These are phyloP conservation scores for Microplitis deprimator DNA, from an alignment of 2,888 invertebrate species.

Conservation along the genomic window DNA sequence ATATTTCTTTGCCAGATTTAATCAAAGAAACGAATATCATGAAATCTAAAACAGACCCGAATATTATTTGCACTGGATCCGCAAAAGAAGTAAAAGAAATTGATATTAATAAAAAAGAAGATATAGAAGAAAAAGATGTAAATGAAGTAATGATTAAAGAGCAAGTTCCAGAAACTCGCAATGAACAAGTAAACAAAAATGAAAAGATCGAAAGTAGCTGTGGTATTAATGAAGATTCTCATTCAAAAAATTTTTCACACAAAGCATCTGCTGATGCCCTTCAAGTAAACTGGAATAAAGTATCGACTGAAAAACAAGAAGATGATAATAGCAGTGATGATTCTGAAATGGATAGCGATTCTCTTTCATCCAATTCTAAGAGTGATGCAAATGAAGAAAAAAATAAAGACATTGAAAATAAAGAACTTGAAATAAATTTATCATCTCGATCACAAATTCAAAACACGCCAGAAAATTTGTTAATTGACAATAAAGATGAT, in stretches of 20 bases:
- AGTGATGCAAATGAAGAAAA: conserved; percentile 58
- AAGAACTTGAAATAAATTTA: conserved; percentile 59
- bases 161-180: conserved; percentile 15
- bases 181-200: conserved; percentile 43
- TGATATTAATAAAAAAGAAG: conserved; percentile 24
- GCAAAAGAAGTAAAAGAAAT: conserved; percentile 33
- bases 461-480: conserved; percentile 79
- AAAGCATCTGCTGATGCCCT: conserved; percentile 80
- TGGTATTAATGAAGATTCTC: conserved; percentile 60
- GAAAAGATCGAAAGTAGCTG: conserved; percentile 63
- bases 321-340: conserved; percentile 54
- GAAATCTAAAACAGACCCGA: conserved; percentile 65
- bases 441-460: conserved; percentile 82
- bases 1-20: conserved; percentile 63
- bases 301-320: conserved; percentile 68
- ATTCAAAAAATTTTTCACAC: conserved; percentile 76
- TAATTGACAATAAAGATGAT: conserved; percentile 70
- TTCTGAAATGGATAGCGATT: conserved; percentile 77
- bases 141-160: conserved; percentile 29
- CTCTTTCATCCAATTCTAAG: conserved; percentile 71
- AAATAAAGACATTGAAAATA: conserved; percentile 38
- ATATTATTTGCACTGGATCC: conserved; percentile 52
- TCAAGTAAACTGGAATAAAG: conserved; percentile 75
- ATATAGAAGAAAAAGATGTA: conserved; percentile 43
- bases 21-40: conserved; percentile 66